Base-by-base conservation (phyloP, 2,113 vertebrate species). In the Gymnocephalus cernua region DNA sequence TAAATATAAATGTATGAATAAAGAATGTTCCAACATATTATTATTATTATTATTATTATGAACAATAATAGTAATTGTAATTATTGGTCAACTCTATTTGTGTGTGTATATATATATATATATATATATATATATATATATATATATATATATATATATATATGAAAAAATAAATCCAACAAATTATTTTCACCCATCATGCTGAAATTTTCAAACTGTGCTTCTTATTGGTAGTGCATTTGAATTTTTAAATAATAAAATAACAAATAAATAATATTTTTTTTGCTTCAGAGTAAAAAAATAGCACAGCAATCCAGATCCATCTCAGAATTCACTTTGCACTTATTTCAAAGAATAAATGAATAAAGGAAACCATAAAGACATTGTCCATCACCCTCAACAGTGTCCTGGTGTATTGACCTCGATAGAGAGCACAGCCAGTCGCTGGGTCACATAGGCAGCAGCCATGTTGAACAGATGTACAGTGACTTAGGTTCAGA, bases 391-490 rank as follows among this genome's bases (percentile, higher is more conserved):
- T 84, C 78, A 59, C 50, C 25, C 51, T 66, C 29, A 29, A 27
- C 70, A 48, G 23, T 47, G 7, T 51, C n/a, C 51, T 63, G 11
- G 62, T 51, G n/a, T 67, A 68, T 19, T 81, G 85, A 86, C 72
- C 79, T 90, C 79, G 12, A 62, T 58, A 65, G 68, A 67, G 79
- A 72, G 69, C 68, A 50, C 47, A 66, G 82, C 65, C 64, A 67
- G 77, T 63, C 25, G 32, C 57, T 79, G 77, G 89, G 90, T 92
- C 88, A 87, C 83, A 80, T 69, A 85, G 85, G 73, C 82, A 79
- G 91, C 87, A 73, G 90, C 91, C 82, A 86, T 90, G 78, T 92
- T 94, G 93, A 94, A 91, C 92, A 94, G 93, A 95, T 95, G 93
- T 83, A 92, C 84, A 75, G 69, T 92, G 90, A 90, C 91, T 93